phyloP scores from a whole-genome alignment of 2,797 vertebrate genomes.

The Mus minutoides region DNA sequence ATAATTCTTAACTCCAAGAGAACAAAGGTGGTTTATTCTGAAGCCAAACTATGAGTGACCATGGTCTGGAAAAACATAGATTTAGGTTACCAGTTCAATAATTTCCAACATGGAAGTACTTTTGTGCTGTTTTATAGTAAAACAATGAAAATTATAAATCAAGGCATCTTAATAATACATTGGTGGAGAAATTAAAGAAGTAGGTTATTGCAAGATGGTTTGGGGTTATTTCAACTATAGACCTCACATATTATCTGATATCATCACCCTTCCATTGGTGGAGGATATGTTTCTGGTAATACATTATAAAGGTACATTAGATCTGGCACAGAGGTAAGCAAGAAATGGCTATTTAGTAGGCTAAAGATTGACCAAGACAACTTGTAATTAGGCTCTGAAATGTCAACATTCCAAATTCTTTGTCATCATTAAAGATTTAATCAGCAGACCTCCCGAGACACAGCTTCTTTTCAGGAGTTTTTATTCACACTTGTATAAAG shows the following conservation, averaged over 20 bases:
- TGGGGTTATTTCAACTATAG: not conserved
- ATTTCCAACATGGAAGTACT: not conserved
- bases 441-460: not conserved
- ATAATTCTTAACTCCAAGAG: not conserved
- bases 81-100: not conserved
- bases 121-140: not conserved
- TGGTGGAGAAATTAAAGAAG: not conserved
- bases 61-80: not conserved
- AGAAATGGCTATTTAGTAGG: not conserved
- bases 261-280: not conserved
- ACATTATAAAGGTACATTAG: not conserved
- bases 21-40: not conserved
- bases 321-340: not conserved
- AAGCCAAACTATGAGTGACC: not conserved
- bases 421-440: not conserved
- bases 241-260: not conserved
- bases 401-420: not conserved
- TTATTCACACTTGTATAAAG: conserved; percentile 6
- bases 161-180: not conserved
- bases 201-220: not conserved
- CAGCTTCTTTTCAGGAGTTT: not conserved
- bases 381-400: not conserved
- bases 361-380: not conserved
- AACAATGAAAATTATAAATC: not conserved
- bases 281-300: not conserved